Percentiles rank a stretch among this genome's conserved stretches.
Conservation (phyloP, 2,113 vertebrate species). For the Alethe castanea region DNA sequence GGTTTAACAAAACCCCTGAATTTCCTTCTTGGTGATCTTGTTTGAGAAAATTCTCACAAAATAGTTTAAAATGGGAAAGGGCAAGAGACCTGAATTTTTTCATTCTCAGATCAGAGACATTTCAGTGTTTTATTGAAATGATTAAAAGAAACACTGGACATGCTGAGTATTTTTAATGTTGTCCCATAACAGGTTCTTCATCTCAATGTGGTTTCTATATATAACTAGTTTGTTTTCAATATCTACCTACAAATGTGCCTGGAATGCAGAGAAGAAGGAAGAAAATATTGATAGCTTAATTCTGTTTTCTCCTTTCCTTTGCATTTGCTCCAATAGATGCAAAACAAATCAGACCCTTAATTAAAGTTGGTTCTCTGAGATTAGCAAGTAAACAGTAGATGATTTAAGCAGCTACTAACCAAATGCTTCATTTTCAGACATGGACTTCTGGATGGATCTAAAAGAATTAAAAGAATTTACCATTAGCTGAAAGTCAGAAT, state of each 20-base stretch:
- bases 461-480: conserved; percentile 59
- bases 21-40: neutral
- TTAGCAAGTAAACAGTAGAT: neutral
- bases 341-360: conserved; percentile 29
- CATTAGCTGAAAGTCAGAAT: conserved; percentile 33
- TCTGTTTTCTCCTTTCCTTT: neutral
- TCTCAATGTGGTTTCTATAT: neutral
- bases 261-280: neutral
- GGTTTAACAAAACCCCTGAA: neutral
- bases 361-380: neutral
- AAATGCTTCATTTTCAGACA: conserved; percentile 83
- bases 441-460: conserved; percentile 80
- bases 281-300: neutral
- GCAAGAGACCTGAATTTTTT: neutral
- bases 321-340: neutral
- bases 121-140: neutral
- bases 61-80: neutral
- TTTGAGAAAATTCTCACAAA: neutral
- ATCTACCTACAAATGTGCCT: neutral
- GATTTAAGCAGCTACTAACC: conserved; percentile 77
- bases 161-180: neutral
- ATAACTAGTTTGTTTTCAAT: neutral
- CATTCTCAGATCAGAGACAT: neutral
- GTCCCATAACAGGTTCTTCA: neutral
- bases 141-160: neutral